These are phyloP conservation scores for Thelaira solivaga DNA, from an alignment of 2,888 invertebrate species.

Conservation along the genomic window DNA sequence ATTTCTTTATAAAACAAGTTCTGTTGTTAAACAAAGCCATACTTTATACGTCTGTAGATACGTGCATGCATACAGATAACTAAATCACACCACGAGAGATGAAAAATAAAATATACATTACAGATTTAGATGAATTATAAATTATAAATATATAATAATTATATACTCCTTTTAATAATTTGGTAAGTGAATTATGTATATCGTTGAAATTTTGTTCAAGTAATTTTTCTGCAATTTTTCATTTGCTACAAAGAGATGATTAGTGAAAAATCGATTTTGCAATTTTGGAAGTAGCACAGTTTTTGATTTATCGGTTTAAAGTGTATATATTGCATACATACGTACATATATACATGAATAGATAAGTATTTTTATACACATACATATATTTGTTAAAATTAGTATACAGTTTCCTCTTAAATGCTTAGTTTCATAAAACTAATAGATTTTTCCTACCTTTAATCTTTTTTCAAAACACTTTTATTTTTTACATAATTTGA, in stretches of 20 bases:
- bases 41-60: neutral
- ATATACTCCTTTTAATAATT: neutral
- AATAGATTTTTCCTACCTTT: no score
- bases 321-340: neutral
- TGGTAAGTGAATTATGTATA: conserved; percentile 13
- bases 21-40: neutral
- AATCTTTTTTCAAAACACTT: no score
- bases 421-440: no score
- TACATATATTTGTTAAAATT: neutral
- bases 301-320: neutral
- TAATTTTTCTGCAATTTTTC: conserved; percentile 54
- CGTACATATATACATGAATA: neutral
- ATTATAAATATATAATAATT: neutral
- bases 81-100: neutral
- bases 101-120: conserved; percentile 3
- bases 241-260: neutral
- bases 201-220: neutral
- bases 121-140: neutral
- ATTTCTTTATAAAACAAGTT: neutral
- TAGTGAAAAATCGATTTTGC: conserved; percentile 38
- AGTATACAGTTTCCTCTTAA: no score
- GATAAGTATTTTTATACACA: neutral
- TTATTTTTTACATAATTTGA: no score
- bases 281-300: neutral
- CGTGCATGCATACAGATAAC: neutral